Percentiles rank a stretch among this genome's conserved stretches.
Conservation (phyloP, 2,888 invertebrate species). For the Crocallis elinguaria region DNA sequence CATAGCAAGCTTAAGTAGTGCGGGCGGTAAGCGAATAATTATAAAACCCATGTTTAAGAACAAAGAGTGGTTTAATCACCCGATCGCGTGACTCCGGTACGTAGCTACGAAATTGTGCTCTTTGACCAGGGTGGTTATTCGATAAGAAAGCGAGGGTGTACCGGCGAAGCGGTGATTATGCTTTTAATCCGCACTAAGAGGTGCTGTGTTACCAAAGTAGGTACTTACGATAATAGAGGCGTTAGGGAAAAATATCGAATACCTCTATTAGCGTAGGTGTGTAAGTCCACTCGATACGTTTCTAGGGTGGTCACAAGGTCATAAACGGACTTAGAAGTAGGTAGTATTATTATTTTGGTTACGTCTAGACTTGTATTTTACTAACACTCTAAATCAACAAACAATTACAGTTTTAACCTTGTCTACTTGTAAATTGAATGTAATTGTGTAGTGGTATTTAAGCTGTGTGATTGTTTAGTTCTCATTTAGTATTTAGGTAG, state of each 20-base stretch:
- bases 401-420: too few relatives aligned
- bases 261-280: slow-evolving; percentile 5
- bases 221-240: slow-evolving; percentile 45
- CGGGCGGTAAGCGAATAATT: slow-evolving; percentile 49
- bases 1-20: slow-evolving; percentile 11
- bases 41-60: slow-evolving; percentile 65
- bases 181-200: slow-evolving; percentile 71
- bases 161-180: slow-evolving; percentile 57
- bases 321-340: neutral
- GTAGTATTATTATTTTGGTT: too few relatives aligned
- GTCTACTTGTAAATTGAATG: too few relatives aligned
- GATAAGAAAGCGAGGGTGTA: slow-evolving; percentile 41
- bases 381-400: too few relatives aligned
- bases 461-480: too few relatives aligned
- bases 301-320: neutral
- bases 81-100: slow-evolving; percentile 68
- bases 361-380: too few relatives aligned
- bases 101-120: slow-evolving; percentile 46
- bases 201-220: slow-evolving; percentile 52
- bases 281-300: neutral
- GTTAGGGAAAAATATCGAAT: slow-evolving; percentile 9
- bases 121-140: slow-evolving; percentile 53
- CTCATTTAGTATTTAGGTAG: too few relatives aligned
- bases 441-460: too few relatives aligned
- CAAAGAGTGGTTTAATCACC: slow-evolving; percentile 67